Conservation (phyloP, 2,797 vertebrate species). For the Heliangelus exortis region DNA sequence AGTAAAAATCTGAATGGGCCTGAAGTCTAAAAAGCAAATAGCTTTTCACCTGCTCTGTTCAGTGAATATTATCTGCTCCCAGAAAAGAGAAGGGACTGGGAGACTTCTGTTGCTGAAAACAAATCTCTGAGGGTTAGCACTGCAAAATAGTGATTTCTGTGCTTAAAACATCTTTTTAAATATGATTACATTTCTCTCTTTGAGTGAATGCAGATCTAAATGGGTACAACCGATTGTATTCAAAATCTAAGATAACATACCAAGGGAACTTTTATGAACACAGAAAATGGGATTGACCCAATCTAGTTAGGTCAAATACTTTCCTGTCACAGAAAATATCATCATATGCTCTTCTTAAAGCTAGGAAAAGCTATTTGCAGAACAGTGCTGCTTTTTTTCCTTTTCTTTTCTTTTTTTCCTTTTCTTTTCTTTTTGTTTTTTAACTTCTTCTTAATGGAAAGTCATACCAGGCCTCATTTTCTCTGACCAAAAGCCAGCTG, state of each 20-base stretch:
- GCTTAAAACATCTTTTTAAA: conserved; percentile 13
- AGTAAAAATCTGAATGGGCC: neutral
- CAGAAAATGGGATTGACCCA: neutral
- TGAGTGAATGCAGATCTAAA: neutral
- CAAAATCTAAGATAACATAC: neutral
- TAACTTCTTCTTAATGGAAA: neutral
- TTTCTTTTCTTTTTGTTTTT: neutral
- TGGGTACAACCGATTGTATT: neutral
- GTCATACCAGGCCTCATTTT: neutral
- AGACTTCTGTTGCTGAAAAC: neutral
- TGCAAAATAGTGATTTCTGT: neutral
- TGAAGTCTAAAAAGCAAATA: conserved; percentile 6
- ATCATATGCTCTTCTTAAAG: neutral
- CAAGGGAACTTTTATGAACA: neutral
- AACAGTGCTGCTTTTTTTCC: neutral
- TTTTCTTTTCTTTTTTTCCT: neutral
- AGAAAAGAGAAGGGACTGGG: neutral
- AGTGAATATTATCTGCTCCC: neutral
- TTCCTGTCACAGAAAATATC: neutral
- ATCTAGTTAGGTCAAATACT: neutral
- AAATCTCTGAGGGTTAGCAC: neutral
- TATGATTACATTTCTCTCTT: neutral
- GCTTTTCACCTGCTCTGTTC: neutral
- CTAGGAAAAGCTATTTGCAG: neutral
- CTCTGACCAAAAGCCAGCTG: neutral